Evolutionary conservation across 2,797 vertebrate genomes (phyloP).

Genomic region (Dermochelys coriacea): DNA sequence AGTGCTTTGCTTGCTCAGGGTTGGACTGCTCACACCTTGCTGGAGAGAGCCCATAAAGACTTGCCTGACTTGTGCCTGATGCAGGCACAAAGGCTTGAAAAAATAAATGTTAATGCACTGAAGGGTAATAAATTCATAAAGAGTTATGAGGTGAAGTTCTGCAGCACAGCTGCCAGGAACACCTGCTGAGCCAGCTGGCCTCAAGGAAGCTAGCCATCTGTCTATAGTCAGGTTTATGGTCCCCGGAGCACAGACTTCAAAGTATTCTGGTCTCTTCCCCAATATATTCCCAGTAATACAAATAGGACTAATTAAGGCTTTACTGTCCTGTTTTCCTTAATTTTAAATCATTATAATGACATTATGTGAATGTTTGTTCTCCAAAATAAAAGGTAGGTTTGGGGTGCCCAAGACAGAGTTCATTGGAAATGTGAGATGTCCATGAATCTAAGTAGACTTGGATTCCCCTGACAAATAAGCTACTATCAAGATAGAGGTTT

Average conservation of each 20-base stretch:
- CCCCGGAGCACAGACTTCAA: conserved; percentile 33
- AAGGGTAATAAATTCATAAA: conserved; percentile 65
- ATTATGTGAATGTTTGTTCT: neutral
- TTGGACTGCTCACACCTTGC: conserved; percentile 33
- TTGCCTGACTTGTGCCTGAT: conserved; percentile 52
- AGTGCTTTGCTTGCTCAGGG: conserved; percentile 34
- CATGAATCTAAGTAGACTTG: neutral
- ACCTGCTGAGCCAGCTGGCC: conserved; percentile 44
- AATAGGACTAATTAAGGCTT: neutral
- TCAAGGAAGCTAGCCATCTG: conserved; percentile 42
- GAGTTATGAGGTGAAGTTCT: conserved; percentile 24
- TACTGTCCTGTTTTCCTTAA: conserved; percentile 7
- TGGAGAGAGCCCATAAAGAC: neutral
- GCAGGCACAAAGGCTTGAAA: conserved; percentile 33
- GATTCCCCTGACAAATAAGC: conserved; percentile 1
- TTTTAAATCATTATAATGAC: neutral
- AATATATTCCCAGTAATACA: neutral
- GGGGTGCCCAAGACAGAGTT: neutral
- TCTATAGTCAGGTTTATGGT: conserved; percentile 56
- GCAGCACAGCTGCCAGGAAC: conserved; percentile 69
- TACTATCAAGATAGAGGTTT: neutral
- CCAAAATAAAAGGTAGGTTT: neutral
- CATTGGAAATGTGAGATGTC: neutral
- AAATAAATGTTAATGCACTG: conserved; percentile 64
- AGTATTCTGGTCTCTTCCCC: conserved; percentile 36